Evolutionary conservation across 1,140 invertebrate genomes (phyloP).

Genomic region (Triops cancriformis): DNA sequence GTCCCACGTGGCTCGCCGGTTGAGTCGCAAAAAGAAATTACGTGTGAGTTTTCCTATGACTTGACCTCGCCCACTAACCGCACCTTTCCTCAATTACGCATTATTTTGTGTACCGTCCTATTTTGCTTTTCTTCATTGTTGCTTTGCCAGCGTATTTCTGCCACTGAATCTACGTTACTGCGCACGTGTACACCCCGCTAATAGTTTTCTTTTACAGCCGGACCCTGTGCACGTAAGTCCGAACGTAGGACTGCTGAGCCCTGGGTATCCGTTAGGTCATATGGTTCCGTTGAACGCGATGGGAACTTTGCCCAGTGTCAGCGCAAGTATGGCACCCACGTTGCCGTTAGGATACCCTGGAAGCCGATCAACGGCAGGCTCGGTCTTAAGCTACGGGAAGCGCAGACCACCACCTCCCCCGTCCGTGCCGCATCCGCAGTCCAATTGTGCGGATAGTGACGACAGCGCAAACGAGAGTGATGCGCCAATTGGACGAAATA

Average conservation of each 20-base stretch:
- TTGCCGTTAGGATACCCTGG: slow-evolving; percentile 17
- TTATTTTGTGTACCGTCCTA: neutral
- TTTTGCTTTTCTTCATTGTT: neutral
- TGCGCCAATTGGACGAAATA: slow-evolving; percentile 56
- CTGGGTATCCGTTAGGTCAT: slow-evolving; percentile 23
- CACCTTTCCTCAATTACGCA: slow-evolving; percentile 9
- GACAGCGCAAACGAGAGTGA: slow-evolving; percentile 60
- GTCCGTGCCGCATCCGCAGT: slow-evolving; percentile 49
- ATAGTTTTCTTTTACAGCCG: slow-evolving; percentile 5
- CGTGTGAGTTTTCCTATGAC: neutral
- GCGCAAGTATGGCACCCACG: slow-evolving; percentile 20
- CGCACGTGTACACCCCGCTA: neutral
- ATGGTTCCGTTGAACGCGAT: neutral
- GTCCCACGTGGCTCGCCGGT: slow-evolving; percentile 19
- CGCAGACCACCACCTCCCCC: slow-evolving; percentile 58
- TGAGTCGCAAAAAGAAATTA: slow-evolving; percentile 21
- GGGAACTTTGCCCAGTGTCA: slow-evolving; percentile 14
- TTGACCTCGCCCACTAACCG: neutral
- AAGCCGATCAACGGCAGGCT: slow-evolving; percentile 17
- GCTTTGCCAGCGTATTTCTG: neutral
- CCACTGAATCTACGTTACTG: neutral
- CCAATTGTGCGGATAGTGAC: slow-evolving; percentile 20
- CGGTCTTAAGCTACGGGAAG: slow-evolving; percentile 26
- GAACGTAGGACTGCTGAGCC: slow-evolving; percentile 21
- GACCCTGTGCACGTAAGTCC: slow-evolving; percentile 26